A percentile compares a stretch with the other conserved stretches of the same genome.
Conservation (phyloP, 1,140 invertebrate species). For the Caerostris extrusa region DNA sequence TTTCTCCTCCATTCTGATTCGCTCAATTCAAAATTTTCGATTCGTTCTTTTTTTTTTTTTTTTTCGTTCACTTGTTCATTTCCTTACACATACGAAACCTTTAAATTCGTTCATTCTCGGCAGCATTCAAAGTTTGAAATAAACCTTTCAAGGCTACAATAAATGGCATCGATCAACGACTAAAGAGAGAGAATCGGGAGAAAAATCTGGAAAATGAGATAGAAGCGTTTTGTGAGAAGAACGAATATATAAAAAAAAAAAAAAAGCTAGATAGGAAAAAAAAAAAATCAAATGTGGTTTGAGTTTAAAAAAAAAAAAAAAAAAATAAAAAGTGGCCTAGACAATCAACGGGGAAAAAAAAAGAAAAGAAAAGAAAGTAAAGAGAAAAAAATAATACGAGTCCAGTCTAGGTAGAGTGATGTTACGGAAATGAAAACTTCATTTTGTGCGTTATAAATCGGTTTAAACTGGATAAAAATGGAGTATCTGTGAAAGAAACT, state of each 20-base stretch:
- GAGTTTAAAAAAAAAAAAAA: slow-evolving; percentile 11
- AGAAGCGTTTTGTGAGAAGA: neutral
- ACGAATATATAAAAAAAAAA: neutral
- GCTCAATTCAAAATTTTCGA: slow-evolving; percentile 1
- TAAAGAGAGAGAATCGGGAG: slow-evolving; percentile 11
- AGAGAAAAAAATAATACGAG: neutral
- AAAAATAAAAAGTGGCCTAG: slow-evolving; percentile 33
- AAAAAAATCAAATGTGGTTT: slow-evolving; percentile 18
- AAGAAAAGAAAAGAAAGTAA: neutral
- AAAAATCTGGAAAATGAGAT: slow-evolving; percentile 31
- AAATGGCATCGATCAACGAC: slow-evolving; percentile 58
- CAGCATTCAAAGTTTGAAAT: slow-evolving; percentile 53
- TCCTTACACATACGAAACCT: slow-evolving; percentile 1
- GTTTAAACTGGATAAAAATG: slow-evolving; percentile 31
- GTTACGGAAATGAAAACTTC: slow-evolving; percentile 56
- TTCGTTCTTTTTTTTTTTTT: neutral
- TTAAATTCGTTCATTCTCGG: slow-evolving; percentile 14
- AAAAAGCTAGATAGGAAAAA: neutral
- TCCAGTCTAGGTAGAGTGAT: slow-evolving; percentile 3
- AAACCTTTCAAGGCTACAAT: slow-evolving; percentile 57
- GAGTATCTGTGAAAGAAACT: neutral
- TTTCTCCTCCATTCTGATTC: neutral
- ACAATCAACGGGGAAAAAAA: slow-evolving; percentile 33
- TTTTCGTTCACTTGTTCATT: neutral
- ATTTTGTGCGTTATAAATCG: slow-evolving; percentile 45